Base-by-base conservation (phyloP, 2,888 invertebrate genomes). In the Eucera pruinosa region DNA sequence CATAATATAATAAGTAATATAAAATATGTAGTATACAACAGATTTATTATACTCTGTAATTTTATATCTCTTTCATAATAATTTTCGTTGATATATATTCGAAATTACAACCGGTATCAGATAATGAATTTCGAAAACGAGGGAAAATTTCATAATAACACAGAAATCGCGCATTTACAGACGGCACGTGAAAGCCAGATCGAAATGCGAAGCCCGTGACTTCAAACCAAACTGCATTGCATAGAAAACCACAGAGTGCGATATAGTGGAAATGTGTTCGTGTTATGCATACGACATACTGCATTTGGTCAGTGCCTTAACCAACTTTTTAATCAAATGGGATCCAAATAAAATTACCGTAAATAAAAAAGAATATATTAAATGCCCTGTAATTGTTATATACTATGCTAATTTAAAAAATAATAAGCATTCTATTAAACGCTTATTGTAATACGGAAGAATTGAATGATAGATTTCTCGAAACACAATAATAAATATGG, bases 161-260 rank as follows among this genome's bases (percentile, higher is more conserved):
- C n/a, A 52, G 52, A 9, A 30, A 54, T 20, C 15, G 30, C 30
- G 20, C 41, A 43, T 52, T 52, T 30, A 41, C 41, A 30, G 30
- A 43, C 52, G 64, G n/a, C 52, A 30, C 18, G 20, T 64, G 62
- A 27, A 52, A 52, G 18, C 27, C 39, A 20, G 15, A 52, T 64
- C 52, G 64, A 43, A 64, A 64, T 13, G 15, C 52, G 18, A 30
- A 27, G 20, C 11, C 30, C 41, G 43, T 64, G 62, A 50, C 39
- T 64, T 39, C 27, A 64, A 64, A 52, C 62, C 62, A 20, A 64
- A 41, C 39, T 39, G 27, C 48, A 20, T 64, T 52, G 50, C 36
- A 64, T 39, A 64, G 62, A 64, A 52, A 52, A 64, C 64, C 52
- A 41, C 64, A 43, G 9, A 27, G 39, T 20, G 64, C 41, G 50